Evolutionary conservation across 2,797 vertebrate species (phyloP).

Genomic region (Gila robusta): DNA sequence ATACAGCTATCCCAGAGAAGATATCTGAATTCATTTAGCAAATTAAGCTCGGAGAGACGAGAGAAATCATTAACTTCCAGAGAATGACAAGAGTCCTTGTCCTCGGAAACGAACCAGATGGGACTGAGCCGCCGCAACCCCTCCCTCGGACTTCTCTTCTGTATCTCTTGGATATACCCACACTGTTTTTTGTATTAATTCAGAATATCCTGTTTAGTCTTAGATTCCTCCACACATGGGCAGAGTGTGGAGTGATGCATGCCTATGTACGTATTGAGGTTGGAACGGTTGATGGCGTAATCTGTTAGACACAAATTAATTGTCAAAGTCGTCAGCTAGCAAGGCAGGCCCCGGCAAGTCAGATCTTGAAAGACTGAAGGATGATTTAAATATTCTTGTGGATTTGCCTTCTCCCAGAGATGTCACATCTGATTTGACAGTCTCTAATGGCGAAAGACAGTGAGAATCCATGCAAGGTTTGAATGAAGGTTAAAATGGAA

Average conservation of each 20-base stretch:
- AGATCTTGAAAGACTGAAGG: slow-evolving; percentile 71
- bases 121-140: slow-evolving; percentile 21
- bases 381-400: slow-evolving; percentile 78
- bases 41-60: slow-evolving; percentile 68
- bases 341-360: slow-evolving; percentile 60
- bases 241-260: slow-evolving; percentile 12
- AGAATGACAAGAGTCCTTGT: slow-evolving; percentile 25
- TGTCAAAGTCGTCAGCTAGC: slow-evolving; percentile 73
- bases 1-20: slow-evolving; percentile 63
- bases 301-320: slow-evolving; percentile 80
- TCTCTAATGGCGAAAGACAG: slow-evolving; percentile 75
- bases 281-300: slow-evolving; percentile 72
- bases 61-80: slow-evolving; percentile 51
- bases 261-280: slow-evolving; percentile 51
- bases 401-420: slow-evolving; percentile 56
- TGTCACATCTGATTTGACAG: slow-evolving; percentile 80
- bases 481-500: slow-evolving; percentile 76
- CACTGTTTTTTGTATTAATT: slow-evolving; percentile 20
- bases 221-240: slow-evolving; percentile 11
- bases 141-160: slow-evolving; percentile 1
- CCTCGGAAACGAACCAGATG: slow-evolving; percentile 41
- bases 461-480: slow-evolving; percentile 70
- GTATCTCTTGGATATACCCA: not conserved
- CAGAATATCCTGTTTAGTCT: slow-evolving; percentile 44
- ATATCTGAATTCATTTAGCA: slow-evolving; percentile 66